Conservation (phyloP, 2,113 vertebrate genomes). For the Phalacrocorax brasilianus region DNA sequence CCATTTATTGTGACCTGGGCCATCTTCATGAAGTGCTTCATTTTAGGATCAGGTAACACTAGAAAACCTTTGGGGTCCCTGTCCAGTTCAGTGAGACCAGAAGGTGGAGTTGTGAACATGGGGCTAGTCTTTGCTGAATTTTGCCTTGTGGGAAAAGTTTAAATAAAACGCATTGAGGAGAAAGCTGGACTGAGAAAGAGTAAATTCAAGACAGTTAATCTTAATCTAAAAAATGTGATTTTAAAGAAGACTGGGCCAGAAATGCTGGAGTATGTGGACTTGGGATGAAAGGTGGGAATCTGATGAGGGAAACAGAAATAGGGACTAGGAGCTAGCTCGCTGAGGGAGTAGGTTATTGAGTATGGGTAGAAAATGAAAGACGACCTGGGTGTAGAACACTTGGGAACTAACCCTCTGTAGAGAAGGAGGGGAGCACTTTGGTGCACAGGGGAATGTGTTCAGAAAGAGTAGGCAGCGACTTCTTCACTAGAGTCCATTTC, state of each 20-base stretch:
- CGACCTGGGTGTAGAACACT: not conserved
- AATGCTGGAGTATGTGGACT: not conserved
- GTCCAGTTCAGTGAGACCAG: not conserved
- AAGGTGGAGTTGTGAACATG: not conserved
- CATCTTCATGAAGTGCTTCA: not conserved
- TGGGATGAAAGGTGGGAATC: not conserved
- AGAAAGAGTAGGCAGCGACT: not conserved
- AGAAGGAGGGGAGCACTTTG: not conserved
- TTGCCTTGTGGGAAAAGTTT: not conserved
- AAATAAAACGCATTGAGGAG: not conserved
- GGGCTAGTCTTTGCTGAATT: not conserved
- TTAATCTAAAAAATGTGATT: not conserved
- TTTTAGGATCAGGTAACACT: not conserved
- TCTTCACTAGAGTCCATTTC: not conserved
- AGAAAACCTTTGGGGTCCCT: not conserved
- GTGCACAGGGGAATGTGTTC: not conserved
- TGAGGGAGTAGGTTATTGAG: not conserved
- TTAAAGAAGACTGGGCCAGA: not conserved
- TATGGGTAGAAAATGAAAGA: not conserved
- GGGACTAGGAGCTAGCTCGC: not conserved
- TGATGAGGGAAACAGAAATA: not conserved
- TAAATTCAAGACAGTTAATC: not conserved
- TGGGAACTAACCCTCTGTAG: not conserved
- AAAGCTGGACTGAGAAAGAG: not conserved
- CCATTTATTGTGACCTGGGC: not conserved